These are phyloP conservation scores for Drosophila borborema DNA, from an alignment of 2,888 invertebrate species.

Conservation along the genomic window DNA sequence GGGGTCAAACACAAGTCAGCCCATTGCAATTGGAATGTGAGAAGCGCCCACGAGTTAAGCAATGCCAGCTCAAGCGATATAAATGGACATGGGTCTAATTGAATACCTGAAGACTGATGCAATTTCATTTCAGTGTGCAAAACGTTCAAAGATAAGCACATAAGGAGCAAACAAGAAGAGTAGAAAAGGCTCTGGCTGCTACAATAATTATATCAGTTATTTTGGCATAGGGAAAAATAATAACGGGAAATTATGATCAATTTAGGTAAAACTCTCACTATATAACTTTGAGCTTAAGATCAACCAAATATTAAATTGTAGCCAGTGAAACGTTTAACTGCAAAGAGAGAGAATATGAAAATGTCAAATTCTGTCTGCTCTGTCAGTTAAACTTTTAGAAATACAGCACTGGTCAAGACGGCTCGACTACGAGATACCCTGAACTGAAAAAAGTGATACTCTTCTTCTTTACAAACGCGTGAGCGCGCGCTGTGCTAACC, in stretches of 20 bases:
- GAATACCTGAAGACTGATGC: not conserved
- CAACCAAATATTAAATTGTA: no score
- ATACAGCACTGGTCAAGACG: not conserved
- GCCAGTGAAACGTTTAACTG: not conserved
- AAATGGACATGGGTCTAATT: not conserved
- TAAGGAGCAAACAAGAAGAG: not conserved
- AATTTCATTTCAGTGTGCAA: not conserved
- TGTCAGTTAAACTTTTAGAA: not conserved
- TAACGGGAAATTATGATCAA: not conserved
- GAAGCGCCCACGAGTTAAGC: constrained; percentile 24
- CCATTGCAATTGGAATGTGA: constrained; percentile 51
- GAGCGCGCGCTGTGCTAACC: no score
- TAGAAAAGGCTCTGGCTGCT: not conserved
- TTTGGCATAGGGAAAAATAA: no score
- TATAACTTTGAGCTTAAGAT: not conserved
- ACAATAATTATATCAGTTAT: no score
- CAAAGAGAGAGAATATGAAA: not conserved
- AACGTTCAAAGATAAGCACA: not conserved
- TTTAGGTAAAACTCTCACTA: not conserved
- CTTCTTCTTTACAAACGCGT: no score
- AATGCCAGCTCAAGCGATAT: constrained; percentile 15
- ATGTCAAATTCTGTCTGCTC: no score
- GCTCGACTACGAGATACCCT: no score
- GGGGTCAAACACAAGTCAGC: constrained; percentile 30
- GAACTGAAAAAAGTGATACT: no score